Base-by-base conservation (phyloP, 2,797 vertebrate genomes). In the Trematocara caparti region DNA sequence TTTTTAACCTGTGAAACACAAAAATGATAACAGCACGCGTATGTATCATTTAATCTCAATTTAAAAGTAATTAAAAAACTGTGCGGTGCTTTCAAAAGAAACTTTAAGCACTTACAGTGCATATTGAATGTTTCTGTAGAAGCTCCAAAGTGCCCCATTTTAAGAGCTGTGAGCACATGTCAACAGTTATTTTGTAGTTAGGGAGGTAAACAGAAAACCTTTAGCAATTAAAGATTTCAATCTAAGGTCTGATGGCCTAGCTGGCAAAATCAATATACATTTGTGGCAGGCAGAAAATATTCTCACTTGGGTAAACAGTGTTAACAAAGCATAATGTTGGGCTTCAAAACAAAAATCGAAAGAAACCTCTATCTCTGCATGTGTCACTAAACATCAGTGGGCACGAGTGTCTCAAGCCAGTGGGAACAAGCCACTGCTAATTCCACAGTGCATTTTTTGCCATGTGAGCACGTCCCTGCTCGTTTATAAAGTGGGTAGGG, bases 401-500 rank as follows among this genome's bases (percentile, higher is more conserved):
- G 8, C 45, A 19, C 4, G 40, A 81, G 80, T 21, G 27, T 80
- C 51, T n/a, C 48, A 34, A 12, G 55, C 40, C 3, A 12, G 66
- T 2, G 40, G 66, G 66, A 71, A 47, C 40, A 71, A 86, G 73
- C 73, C n/a, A 50, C 55, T 83, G 76, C 82, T 87, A 78, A 84
- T 82, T 83, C 82, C n/a, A 50, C 38, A 1, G 64, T 19, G 79
- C 32, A 8, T 82, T 91, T 87, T 85, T 43, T 94, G 92, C 91
- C 49, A 51, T 3, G 79, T 85, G 89, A 92, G 91, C 92, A 92
- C 59, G 77, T 89, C 87, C 38, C 43, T 50, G 62, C 84, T 94
- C 83, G 89, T 94, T 93, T 94, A 93, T 94, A 92, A 93, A 91
- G 93, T 87, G 89, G 84, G 86, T 59, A 10, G 80, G 53, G 83